phyloP scores from a whole-genome alignment of 2,888 invertebrate species.

The Thumatha senex region DNA sequence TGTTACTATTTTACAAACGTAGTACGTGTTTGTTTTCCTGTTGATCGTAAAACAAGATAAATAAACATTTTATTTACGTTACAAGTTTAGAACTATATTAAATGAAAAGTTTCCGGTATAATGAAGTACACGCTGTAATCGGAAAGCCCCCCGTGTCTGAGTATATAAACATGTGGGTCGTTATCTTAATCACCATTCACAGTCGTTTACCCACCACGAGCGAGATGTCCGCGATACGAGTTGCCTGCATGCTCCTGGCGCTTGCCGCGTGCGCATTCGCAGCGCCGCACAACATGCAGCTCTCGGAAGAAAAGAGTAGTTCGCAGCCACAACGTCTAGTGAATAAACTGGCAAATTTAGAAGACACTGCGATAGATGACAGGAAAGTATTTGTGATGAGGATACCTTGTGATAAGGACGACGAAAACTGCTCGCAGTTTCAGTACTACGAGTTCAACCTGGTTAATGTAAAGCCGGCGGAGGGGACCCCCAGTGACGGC shows the following conservation, averaged over 20 bases:
- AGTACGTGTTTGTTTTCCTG: too few species aligned
- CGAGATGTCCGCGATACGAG: constrained; percentile 15
- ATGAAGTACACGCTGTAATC: constrained; percentile 19
- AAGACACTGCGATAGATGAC: constrained; percentile 4
- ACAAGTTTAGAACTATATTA: too few species aligned
- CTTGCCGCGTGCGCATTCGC: constrained; percentile 13
- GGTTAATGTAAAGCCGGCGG: constrained; percentile 17
- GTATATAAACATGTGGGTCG: constrained; percentile 16
- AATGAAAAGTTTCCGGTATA: constrained; percentile 9
- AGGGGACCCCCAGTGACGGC: neutral
- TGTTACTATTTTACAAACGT: too few species aligned
- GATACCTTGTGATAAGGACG: constrained; percentile 22
- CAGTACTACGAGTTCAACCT: constrained; percentile 40
- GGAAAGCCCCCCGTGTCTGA: constrained; percentile 15
- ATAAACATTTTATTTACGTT: too few species aligned
- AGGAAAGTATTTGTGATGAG: constrained; percentile 31
- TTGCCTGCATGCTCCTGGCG: constrained; percentile 17
- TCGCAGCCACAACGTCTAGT: neutral
- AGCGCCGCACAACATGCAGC: neutral
- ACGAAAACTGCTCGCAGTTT: constrained; percentile 18
- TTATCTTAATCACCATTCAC: neutral
- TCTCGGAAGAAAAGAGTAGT: neutral
- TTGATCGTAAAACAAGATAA: too few species aligned
- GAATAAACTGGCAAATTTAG: constrained; percentile 4
- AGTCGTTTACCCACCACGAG: neutral